Conservation (phyloP, 1,140 invertebrate species). For the Conus ventricosus region DNA sequence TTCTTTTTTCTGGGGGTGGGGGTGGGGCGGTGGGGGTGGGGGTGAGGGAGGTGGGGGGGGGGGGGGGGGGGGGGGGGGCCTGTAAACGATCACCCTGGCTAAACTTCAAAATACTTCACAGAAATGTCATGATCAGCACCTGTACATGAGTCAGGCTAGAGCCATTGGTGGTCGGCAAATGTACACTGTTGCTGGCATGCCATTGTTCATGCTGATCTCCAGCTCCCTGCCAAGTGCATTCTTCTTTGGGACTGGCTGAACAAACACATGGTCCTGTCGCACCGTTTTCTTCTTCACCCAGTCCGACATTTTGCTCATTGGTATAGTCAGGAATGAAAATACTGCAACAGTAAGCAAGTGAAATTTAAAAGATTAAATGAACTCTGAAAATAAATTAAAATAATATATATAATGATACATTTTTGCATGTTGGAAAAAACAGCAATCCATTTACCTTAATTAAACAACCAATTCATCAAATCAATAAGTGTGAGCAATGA, state of each 20-base stretch:
- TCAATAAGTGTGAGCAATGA: no score
- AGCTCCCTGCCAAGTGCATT: no score
- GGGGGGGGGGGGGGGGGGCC: no score
- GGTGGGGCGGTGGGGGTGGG: no score
- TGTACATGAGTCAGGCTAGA: not conserved
- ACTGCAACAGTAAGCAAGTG: constrained; percentile 10
- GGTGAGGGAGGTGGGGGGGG: no score
- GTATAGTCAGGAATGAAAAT: constrained; percentile 23
- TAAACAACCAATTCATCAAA: no score
- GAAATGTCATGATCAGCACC: not conserved
- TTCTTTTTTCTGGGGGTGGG: no score
- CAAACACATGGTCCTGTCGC: constrained; percentile 14
- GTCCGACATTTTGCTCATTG: constrained; percentile 38
- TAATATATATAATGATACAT: no score
- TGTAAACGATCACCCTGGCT: no score
- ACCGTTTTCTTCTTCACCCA: constrained; percentile 33
- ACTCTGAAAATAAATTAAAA: no score
- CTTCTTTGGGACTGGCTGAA: not conserved
- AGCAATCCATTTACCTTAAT: no score
- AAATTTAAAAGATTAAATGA: not conserved
- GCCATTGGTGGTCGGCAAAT: not conserved
- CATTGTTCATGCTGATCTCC: not conserved
- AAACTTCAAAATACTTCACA: not conserved
- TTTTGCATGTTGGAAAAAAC: no score
- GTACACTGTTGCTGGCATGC: not conserved